Base-by-base conservation (phyloP, 2,797 vertebrate species). In the Sebastes dallii region DNA sequence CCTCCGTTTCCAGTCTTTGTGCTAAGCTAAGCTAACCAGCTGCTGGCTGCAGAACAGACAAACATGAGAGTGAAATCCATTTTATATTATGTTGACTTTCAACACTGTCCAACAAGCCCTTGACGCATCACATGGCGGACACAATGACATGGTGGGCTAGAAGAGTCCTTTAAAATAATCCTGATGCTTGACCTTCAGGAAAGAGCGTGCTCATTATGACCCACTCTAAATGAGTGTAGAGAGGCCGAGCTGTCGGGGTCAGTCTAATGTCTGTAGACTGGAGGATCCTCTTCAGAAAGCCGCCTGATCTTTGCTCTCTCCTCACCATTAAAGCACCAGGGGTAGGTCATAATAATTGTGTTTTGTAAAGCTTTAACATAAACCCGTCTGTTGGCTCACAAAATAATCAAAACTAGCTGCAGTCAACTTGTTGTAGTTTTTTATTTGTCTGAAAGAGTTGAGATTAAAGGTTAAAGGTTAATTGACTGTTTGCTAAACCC, bases 221-320 rank as follows among this genome's bases (percentile, higher is more conserved):
- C 27, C 20, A 24, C 76, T 81, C 32, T 46, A 13, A 71, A 22
- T 3, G 25, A 60, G 64, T 10, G 50, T 64, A 0, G 18, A 75
- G 50, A 76, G 75, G 58, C 34, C 13, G 13, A 64, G 18, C 62
- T 14, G 50, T 36, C 72, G 72, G 77, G 78, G 79, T 84, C 66
- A 69, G 67, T 42, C 13, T 69, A 52, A 65, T 54, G 54, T 83
- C 77, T 86, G 39, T 54, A 8, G 34, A 29, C 75, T 72, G 81
- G 80, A 69, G 73, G 46, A 67, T 67, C 66, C 65, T 58, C 83
- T 66, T 74, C 70, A 79, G 66, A 75, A 66, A 77, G 24, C 16
- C 13, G 36, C 72, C 61, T 72, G 42, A 59, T 66, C 29, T 70
- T 30, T 71, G 24, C 72, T 39, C 60, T 56, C 10, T 59, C 12